Base-by-base conservation (phyloP, 2,113 vertebrate species). In the Alexandromys fortis region DNA sequence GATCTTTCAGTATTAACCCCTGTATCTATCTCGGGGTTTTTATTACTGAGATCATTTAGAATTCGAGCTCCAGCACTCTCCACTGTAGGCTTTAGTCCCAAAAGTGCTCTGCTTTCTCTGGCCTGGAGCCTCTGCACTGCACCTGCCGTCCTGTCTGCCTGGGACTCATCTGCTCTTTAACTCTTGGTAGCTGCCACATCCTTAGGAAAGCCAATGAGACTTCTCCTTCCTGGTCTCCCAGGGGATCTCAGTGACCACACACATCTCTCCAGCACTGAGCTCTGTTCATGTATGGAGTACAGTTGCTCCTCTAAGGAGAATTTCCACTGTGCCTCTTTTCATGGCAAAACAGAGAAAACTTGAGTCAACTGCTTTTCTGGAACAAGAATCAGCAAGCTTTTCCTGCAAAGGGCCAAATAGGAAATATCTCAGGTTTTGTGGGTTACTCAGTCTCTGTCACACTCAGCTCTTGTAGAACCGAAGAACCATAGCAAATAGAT, bases 191-290 rank as follows among this genome's bases (percentile, higher is more conserved):
- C 49, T 79, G 82, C 77, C 83, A 7, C 78, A 33, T 89, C 42
- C 35, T 94, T 85, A 30, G 19, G 35, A 63, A 91, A 47, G 28
- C 42, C 26, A 33, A 58, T 85, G 38, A 75, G 28, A 61, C 28
- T 67, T 94, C 73, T 90, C n/a, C 55, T 87, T 87, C 77, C 94
- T 95, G 61, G 4, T 55, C n/a, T 90, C 16, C 14, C 52, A 72
- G 63, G 70, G 26, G 9, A 67, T 19, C 24, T 76, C 65, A n/a
- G 55, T 47, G 65, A 75, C 19, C 67, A 55, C 49, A 61, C 16
- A 49, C 47, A 61, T 42, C 70, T 79, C 47, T 89, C 70, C 3
- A 81, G 58, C n/a, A 42, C 45, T 73, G n/a, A 89, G 58, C 65
- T 42, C 45, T 55, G 14, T 12, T 45, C 42, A 38, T 61, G n/a